A percentile compares a stretch with the other conserved stretches of the same genome.
Conservation (phyloP, 2,888 invertebrate genomes). For the Chesias legatella region DNA sequence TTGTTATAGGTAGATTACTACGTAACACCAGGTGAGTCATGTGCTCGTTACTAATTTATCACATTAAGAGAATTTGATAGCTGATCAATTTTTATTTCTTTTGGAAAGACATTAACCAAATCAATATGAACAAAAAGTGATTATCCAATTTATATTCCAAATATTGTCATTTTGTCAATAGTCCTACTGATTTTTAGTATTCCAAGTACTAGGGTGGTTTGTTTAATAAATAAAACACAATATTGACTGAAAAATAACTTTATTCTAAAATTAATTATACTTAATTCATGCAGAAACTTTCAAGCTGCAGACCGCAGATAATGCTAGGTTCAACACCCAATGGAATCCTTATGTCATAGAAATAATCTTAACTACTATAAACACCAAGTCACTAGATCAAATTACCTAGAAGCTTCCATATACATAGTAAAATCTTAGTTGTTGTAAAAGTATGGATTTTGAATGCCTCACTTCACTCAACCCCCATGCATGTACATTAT, state of each 20-base stretch:
- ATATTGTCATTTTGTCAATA: too few relatives aligned
- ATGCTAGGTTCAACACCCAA: constrained; percentile 62
- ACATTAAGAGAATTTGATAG: too few relatives aligned
- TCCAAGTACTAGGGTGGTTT: background rate
- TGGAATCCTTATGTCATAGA: constrained; percentile 63
- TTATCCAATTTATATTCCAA: too few relatives aligned
- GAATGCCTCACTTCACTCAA: background rate
- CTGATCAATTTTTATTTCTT: too few relatives aligned
- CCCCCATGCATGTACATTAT: constrained; percentile 15
- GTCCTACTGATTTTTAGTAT: too few relatives aligned
- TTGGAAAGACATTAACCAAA: too few relatives aligned
- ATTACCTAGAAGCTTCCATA: constrained; percentile 52
- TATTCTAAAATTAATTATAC: constrained; percentile 74
- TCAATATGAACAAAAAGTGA: too few relatives aligned
- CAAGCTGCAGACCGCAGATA: constrained; percentile 57
- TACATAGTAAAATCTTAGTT: constrained; percentile 35
- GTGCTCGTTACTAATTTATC: too few relatives aligned
- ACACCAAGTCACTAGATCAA: constrained; percentile 61
- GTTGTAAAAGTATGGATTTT: constrained; percentile 16
- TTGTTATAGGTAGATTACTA: too few relatives aligned
- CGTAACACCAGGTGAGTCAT: too few relatives aligned
- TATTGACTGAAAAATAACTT: constrained; percentile 75
- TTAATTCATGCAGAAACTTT: constrained; percentile 67
- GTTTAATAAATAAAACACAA: constrained; percentile 55
- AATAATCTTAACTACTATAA: constrained; percentile 58